Conservation (phyloP, 2,113 vertebrate species). For the Serranochromis macrocephalus region DNA sequence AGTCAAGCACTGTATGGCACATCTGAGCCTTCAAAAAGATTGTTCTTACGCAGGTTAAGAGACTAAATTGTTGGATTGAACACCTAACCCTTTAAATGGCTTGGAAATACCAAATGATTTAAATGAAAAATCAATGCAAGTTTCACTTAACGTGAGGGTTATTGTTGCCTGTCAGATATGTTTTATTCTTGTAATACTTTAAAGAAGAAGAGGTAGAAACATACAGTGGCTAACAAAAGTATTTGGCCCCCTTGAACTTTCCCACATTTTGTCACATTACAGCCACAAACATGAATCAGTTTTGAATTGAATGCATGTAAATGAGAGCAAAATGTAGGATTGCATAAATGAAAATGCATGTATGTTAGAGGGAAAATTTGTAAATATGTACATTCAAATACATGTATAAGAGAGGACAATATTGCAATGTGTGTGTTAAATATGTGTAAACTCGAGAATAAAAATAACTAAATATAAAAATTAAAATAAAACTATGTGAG, state of each 20-base stretch:
- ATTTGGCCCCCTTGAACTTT: neutral
- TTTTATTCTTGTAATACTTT: neutral
- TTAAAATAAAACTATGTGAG: no score
- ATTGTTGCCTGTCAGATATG: neutral
- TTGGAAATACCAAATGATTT: neutral
- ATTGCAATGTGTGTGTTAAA: neutral
- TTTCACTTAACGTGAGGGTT: neutral
- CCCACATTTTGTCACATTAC: neutral
- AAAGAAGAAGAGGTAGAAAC: neutral
- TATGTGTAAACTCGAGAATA: no score
- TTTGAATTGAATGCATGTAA: neutral
- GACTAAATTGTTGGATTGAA: neutral
- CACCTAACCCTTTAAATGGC: neutral
- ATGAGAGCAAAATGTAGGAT: neutral
- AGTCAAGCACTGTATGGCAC: neutral
- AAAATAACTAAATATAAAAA: no score
- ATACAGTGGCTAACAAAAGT: fast-evolving
- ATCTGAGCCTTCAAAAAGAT: neutral
- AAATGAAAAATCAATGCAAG: neutral
- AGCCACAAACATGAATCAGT: neutral
- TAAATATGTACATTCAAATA: neutral
- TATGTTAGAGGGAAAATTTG: neutral
- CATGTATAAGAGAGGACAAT: neutral
- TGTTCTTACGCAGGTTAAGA: neutral
- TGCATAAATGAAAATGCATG: neutral